Evolutionary conservation across 2,888 invertebrate genomes (phyloP), one percentile per base, ranked within the genome.

Genomic region (Spicauda simplicius): DNA sequence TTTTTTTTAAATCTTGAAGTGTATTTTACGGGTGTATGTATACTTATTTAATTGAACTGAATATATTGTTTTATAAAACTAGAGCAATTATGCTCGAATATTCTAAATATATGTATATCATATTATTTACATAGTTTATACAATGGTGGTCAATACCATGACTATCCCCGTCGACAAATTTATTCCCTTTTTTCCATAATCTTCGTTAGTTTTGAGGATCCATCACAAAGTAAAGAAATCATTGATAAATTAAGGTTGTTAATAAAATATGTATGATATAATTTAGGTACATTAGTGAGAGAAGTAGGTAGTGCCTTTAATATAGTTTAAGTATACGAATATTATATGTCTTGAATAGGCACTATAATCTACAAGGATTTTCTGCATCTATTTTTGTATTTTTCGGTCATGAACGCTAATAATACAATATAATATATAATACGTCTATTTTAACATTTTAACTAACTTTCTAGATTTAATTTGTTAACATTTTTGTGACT

Each of bases 21-120:
- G 80, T 82, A 53, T 33, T 65, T 76, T 78, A 79, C 74, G 77
- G 72, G 81, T 25, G 25, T 25, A 25, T 85, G 84, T 80, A 79
- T 77, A 81, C 71, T 76, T 77, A 72, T 71, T 76, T 79, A 79
- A 75, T 80, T 74, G 76, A 81, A 83, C 77, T 67, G 68, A 79
- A 77, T 77, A 77, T 75, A 70, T 25, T 25, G 25, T 76, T 77
- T 74, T 73, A 75, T 73, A 70, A 77, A 77, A 76, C 80, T 82
- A 81, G 76, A 74, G 70, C 75, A 73, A 74, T 76, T 71, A 75
- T 73, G 71, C 77, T 71, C 74, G 64, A 71, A 64, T 72, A 71
- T 53, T 55, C 64, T 70, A 71, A 73, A 57, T 78, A 75, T 80
- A 77, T 82, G 78, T 74, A 60, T 66, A 14, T 45, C 4, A 66